Base-by-base conservation (phyloP, 2,888 invertebrate species). In the Odontocerum albicorne region DNA sequence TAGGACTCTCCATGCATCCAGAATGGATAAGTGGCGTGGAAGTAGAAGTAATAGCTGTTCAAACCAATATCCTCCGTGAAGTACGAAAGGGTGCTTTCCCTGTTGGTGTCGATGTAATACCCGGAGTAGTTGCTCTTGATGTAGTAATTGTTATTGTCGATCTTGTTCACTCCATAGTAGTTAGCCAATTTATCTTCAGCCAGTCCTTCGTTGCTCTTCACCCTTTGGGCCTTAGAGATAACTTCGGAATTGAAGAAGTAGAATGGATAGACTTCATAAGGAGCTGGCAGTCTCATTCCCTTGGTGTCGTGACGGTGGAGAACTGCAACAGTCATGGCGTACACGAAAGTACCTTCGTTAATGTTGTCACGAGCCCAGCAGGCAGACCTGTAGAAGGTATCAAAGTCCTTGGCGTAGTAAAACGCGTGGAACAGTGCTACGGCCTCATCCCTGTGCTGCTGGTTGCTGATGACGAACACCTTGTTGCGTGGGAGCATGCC, bases 61-160 rank as follows among this genome's bases (percentile, higher is more conserved):
- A 90, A 73, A 60, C 87, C 89, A 46, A 90, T 73, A 67, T 92
- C 91, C 67, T 90, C 90, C 15, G 83, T 82, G 75, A 86, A 90
- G 71, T 91, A 91, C 39, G 78, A 74, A 57, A 89, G 64, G 4
- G 2, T 20, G 13, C 16, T 13, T 52, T 57, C 57, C 38, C 81
- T 74, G 64, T 82, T 76, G 33, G 82, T 60, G 20, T 81, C 71
- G 60, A 79, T 74, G 59, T 83, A 80, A 52, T 77, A 70, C 39
- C 82, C 84, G 61, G 85, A 84, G 67, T 86, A 86, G 76, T 87
- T 87, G 52, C 85, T 81, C 56, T 83, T 79, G 60, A 88, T 79
- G 27, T 83, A 76, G 46, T 84, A 72, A 62, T 77, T 42, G 66
- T 81, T 80, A 63, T 81, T 80, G 63, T 76, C 77, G 32, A 75